Evolutionary conservation across 2,888 invertebrate genomes (phyloP).

Genomic region (Dendrolimus pini): DNA sequence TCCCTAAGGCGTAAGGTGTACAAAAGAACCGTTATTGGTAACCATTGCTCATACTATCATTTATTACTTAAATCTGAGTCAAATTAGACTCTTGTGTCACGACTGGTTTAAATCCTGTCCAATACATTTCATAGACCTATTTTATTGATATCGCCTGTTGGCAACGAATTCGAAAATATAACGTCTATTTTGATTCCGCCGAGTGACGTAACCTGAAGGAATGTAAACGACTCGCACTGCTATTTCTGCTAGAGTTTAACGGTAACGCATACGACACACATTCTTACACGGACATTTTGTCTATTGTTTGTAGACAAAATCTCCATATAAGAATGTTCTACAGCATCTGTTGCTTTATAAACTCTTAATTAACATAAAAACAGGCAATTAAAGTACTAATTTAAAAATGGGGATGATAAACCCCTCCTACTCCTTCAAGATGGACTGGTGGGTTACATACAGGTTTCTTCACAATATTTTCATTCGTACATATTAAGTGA

Average conservation of each 20-base stretch:
- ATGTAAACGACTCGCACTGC: constrained; percentile 47
- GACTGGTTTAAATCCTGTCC: background rate
- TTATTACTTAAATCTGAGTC: background rate
- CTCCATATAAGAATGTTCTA: too few species aligned
- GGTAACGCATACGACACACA: constrained; percentile 20
- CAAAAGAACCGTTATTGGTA: too few species aligned
- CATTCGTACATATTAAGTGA: too few species aligned
- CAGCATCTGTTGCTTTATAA: too few species aligned
- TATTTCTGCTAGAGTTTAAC: constrained; percentile 36
- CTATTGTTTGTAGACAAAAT: too few species aligned
- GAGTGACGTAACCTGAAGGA: constrained; percentile 52
- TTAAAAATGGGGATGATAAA: too few species aligned
- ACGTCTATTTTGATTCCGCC: constrained; percentile 53
- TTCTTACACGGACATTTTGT: constrained; percentile 3
- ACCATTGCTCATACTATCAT: background rate
- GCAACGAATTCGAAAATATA: constrained; percentile 63
- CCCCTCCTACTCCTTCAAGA: background rate
- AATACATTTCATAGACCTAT: constrained; percentile 26
- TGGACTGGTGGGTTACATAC: background rate
- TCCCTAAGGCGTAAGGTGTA: too few species aligned
- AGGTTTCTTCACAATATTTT: too few species aligned
- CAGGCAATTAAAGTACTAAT: too few species aligned
- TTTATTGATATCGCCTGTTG: constrained; percentile 57
- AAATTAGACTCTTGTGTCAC: background rate
- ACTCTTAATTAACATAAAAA: too few species aligned